These are phyloP conservation scores for Burhinus bistriatus DNA, from an alignment of 2,113 vertebrate species.

Conservation along the genomic window DNA sequence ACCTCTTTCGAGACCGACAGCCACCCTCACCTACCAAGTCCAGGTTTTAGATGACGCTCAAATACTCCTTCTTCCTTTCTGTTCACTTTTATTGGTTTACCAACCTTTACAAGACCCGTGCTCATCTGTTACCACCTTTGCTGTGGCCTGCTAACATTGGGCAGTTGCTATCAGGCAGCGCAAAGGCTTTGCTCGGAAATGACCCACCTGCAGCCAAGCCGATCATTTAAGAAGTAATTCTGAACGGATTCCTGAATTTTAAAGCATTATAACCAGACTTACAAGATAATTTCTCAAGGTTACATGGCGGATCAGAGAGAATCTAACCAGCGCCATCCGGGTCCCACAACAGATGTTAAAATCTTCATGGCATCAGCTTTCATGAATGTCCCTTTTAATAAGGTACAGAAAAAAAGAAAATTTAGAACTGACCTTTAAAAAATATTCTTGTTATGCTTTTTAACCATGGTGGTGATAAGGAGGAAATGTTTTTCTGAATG, in stretches of 20 bases:
- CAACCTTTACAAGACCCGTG: not conserved
- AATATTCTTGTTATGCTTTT: not conserved
- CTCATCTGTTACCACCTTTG: not conserved
- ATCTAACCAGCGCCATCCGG: not conserved
- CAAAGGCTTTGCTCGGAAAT: not conserved
- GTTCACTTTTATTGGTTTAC: not conserved
- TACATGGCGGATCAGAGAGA: not conserved
- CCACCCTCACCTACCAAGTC: not conserved
- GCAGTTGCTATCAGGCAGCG: not conserved
- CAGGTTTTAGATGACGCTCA: not conserved
- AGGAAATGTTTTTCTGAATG: slow-evolving; percentile 39
- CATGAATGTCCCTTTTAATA: not conserved
- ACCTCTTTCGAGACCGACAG: not conserved
- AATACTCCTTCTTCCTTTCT: not conserved
- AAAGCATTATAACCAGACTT: not conserved
- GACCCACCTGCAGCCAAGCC: not conserved
- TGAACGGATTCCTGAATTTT: not conserved
- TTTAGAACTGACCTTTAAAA: not conserved
- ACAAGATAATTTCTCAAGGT: not conserved
- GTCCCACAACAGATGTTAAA: not conserved
- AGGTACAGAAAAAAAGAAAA: not conserved
- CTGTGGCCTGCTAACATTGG: not conserved
- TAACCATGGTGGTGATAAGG: not conserved
- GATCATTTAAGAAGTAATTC: not conserved
- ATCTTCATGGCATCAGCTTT: not conserved